Evolutionary conservation across 1,140 invertebrate species (phyloP), one percentile per base, ranked within the genome.

Genomic region (Paralvinella palmiformis): DNA sequence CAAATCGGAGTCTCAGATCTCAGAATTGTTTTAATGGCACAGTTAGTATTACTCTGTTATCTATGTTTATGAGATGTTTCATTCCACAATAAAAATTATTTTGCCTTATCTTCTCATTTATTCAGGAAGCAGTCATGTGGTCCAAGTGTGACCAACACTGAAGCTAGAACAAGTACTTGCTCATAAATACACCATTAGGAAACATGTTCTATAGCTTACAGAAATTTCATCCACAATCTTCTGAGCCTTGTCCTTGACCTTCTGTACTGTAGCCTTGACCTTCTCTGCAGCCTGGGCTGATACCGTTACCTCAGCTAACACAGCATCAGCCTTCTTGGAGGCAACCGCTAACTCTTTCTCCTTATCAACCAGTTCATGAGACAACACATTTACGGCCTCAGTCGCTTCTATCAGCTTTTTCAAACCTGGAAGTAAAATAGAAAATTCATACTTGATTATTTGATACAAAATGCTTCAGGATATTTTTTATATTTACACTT

Each of bases 191-290:
- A n/a, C n/a, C n/a, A n/a, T n/a, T n/a, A n/a, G n/a, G n/a, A n/a
- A n/a, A n/a, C n/a, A n/a, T n/a, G n/a, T n/a, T n/a, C n/a, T n/a
- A n/a, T n/a, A n/a, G n/a, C 73, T 70, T 67, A 77, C 76, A 59
- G 91, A 90, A 70, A 98, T 98, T 62, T 86, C 89, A 44, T 88
- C 88, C 0, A 98, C 94, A 53, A 98, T 84, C 27, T 85, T 85
- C 79, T 97, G 92, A 5, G 94, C 94, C 78, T 94, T 94, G 78
- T 97, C 92, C 81, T 96, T 97, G 0, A 96, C 94, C 72, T 89
- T 90, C 79, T 93, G 89, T 20, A 96, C 93, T 82, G 95, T 90
- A 81, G 94, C 92, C 77, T 96, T 96, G 24, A 97, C 93, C 48
- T 88, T 89, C 82, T 98, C 94, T 6, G 95, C 94, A 79, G 96